A percentile compares a stretch with the other conserved stretches of the same genome.
Evolutionary conservation across 2,113 vertebrate species (phyloP).

Genomic region (Chrysemys picta): DNA sequence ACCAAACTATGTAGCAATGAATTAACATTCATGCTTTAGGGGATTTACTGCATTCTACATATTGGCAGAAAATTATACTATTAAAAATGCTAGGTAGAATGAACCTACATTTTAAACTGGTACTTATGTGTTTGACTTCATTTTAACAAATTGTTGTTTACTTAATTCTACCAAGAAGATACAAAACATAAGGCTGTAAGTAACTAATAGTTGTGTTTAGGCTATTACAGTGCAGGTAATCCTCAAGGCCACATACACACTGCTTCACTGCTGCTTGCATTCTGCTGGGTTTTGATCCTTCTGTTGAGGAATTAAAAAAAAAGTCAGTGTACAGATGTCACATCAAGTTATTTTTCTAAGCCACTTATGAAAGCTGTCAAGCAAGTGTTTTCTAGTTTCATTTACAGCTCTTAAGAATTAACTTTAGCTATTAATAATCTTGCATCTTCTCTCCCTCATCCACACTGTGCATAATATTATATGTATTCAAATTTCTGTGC

Average conservation of each 20-base stretch:
- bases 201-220: slow-evolving; percentile 93
- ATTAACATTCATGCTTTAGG: slow-evolving; percentile 89
- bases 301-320: slow-evolving; percentile 82
- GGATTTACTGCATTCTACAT: slow-evolving; percentile 85
- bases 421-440: neutral
- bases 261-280: slow-evolving; percentile 98
- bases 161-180: slow-evolving; percentile 96
- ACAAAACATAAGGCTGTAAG: slow-evolving; percentile 99
- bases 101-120: slow-evolving; percentile 87
- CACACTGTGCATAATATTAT: neutral
- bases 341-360: neutral
- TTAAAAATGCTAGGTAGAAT: slow-evolving; percentile 93
- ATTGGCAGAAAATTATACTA: slow-evolving; percentile 87
- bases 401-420: neutral
- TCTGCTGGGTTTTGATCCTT: slow-evolving; percentile 97
- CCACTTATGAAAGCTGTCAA: neutral
- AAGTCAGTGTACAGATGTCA: neutral
- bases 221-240: slow-evolving; percentile 97
- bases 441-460: neutral
- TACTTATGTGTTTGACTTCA: slow-evolving; percentile 82
- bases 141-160: slow-evolving; percentile 92
- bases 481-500: neutral
- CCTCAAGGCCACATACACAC: slow-evolving; percentile 89
- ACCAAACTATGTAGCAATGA: slow-evolving; percentile 94
- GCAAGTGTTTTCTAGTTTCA: neutral